Evolutionary conservation across 2,888 invertebrate species (phyloP).

Genomic region (Andricus curvator): DNA sequence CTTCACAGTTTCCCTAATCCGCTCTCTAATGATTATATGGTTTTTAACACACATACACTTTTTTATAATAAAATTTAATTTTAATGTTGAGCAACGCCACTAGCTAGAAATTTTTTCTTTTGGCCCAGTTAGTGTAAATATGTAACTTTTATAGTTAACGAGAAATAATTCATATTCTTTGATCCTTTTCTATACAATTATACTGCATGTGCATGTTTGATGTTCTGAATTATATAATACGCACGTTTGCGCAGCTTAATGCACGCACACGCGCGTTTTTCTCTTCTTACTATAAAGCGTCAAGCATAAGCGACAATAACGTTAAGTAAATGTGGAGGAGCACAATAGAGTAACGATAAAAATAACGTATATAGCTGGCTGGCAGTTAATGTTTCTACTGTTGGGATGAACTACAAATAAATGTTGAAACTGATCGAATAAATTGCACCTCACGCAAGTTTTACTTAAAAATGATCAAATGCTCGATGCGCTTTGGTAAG

Average conservation of each 20-base stretch:
- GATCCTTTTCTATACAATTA: slow-evolving; percentile 8
- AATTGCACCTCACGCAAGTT: not conserved
- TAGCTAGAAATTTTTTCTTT: not conserved
- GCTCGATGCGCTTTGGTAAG: slow-evolving; percentile 30
- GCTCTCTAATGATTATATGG: not conserved
- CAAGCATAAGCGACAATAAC: slow-evolving; percentile 27
- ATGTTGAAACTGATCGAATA: not conserved
- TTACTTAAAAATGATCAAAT: slow-evolving; percentile 2
- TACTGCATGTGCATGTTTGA: slow-evolving; percentile 55
- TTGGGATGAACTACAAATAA: slow-evolving; percentile 12
- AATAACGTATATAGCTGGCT: not conserved
- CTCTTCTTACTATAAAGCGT: slow-evolving; percentile 48
- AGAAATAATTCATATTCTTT: slow-evolving; percentile 11
- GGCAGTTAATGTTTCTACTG: slow-evolving; percentile 7
- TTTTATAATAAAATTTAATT: not conserved
- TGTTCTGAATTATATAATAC: slow-evolving; percentile 54
- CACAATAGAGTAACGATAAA: slow-evolving; percentile 27
- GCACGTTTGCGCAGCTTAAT: slow-evolving; percentile 60
- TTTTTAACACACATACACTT: slow-evolving; percentile 25
- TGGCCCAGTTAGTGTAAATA: slow-evolving; percentile 2
- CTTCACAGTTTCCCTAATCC: too few relatives aligned
- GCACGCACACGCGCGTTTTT: slow-evolving; percentile 54
- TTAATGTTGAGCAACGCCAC: not conserved
- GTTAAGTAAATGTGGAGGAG: slow-evolving; percentile 2
- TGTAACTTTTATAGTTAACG: not conserved